phyloP scores from a whole-genome alignment of 2,888 invertebrate genomes.

The Cyrtodaria siliqua region DNA sequence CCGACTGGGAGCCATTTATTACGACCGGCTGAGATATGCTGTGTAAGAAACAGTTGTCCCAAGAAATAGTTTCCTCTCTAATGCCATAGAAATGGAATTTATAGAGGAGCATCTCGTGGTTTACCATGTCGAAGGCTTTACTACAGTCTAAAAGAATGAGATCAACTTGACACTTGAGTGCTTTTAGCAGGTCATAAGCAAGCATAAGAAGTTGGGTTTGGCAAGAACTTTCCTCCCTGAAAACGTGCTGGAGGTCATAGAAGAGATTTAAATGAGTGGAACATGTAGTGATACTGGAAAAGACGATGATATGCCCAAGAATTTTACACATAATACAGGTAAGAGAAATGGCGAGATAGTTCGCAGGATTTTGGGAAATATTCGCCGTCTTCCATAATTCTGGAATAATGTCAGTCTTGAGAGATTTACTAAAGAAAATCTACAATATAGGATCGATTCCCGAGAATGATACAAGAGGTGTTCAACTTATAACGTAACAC shows the following conservation, averaged over 20 bases:
- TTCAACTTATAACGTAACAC: too few species aligned
- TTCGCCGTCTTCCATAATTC: too few species aligned
- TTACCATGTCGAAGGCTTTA: constrained; percentile 23
- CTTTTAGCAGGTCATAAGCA: constrained; percentile 6
- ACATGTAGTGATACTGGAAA: too few species aligned
- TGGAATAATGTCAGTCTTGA: too few species aligned
- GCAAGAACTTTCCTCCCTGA: background rate
- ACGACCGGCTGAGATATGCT: constrained; percentile 5
- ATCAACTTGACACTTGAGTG: background rate
- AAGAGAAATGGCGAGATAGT: too few species aligned
- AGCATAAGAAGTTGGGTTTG: background rate
- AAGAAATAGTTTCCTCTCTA: background rate
- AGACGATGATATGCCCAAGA: too few species aligned
- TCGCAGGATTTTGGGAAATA: too few species aligned
- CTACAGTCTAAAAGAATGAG: constrained; percentile 15
- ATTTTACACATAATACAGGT: too few species aligned
- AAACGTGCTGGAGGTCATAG: constrained; percentile 11
- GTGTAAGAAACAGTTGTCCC: constrained; percentile 11
- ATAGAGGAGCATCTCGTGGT: background rate
- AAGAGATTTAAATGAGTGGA: background rate
- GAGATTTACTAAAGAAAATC: too few species aligned
- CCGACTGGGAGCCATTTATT: background rate
- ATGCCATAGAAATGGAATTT: constrained; percentile 21
- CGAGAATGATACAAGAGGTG: too few species aligned
- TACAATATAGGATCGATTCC: too few species aligned